Conservation (phyloP, 1,140 invertebrate species). For the Arctopsyche grandis region DNA sequence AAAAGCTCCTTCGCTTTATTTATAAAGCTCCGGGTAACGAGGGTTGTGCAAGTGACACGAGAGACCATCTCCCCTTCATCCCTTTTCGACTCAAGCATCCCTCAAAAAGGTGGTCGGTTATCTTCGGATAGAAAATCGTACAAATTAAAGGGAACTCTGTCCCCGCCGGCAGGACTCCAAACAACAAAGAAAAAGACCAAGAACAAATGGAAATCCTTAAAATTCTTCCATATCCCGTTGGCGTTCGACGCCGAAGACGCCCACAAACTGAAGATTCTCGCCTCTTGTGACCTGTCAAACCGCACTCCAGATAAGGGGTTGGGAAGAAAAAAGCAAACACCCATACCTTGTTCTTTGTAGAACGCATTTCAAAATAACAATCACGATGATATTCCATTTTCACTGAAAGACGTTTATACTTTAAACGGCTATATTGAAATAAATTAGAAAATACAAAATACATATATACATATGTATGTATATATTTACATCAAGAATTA, state of each 20-base stretch:
- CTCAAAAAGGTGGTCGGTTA: not conserved
- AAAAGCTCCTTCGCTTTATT: constrained; percentile 14
- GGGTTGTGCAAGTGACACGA: constrained; percentile 25
- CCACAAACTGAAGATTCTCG: constrained; percentile 16
- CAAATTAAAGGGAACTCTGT: constrained; percentile 12
- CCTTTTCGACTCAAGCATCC: not conserved
- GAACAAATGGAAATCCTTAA: not conserved
- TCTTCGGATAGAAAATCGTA: constrained; percentile 1
- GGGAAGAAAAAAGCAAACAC: not conserved
- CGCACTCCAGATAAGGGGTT: not conserved
- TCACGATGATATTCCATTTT: no score
- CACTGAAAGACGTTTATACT: no score
- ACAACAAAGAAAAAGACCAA: not conserved
- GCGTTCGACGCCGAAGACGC: not conserved
- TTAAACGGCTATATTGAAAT: no score
- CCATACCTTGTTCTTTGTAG: no score
- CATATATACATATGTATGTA: constrained; percentile 16
- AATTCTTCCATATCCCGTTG: not conserved
- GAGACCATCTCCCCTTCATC: not conserved
- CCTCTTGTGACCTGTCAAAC: constrained; percentile 34
- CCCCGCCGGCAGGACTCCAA: not conserved
- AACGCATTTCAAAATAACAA: no score
- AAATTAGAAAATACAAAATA: not conserved
- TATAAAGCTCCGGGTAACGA: constrained; percentile 19
- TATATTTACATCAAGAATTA: not conserved